phyloP scores from a whole-genome alignment of 2,888 invertebrate genomes.

The Plagodis dolabraria region DNA sequence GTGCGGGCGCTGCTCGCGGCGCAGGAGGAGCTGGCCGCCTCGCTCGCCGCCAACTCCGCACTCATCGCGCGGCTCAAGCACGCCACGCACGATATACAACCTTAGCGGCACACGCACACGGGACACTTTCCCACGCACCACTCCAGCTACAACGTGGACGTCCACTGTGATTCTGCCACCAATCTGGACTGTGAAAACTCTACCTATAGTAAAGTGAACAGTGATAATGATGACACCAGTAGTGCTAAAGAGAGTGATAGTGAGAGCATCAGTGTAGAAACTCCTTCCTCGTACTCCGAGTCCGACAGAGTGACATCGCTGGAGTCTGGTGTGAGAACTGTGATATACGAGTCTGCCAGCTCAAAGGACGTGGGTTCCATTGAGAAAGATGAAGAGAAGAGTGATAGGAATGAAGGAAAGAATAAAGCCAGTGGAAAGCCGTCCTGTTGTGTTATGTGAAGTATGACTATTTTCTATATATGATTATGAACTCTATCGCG shows the following conservation, averaged over 20 bases:
- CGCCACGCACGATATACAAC: slow-evolving; percentile 37
- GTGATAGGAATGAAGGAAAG: not conserved
- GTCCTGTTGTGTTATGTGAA: slow-evolving; percentile 17
- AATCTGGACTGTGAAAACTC: not conserved
- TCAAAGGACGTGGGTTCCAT: slow-evolving; percentile 13
- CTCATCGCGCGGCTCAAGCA: slow-evolving; percentile 46
- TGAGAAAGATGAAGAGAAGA: not conserved
- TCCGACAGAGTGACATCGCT: slow-evolving; percentile 3
- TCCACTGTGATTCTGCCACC: too few relatives aligned
- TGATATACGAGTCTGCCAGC: slow-evolving; percentile 42
- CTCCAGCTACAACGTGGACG: not conserved
- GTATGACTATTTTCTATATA: not conserved
- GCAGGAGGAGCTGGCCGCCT: slow-evolving; percentile 58
- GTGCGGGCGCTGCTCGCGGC: slow-evolving; percentile 63
- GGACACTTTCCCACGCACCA: not conserved
- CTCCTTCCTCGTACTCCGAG: not conserved
- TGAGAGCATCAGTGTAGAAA: not conserved
- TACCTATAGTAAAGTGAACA: not conserved
- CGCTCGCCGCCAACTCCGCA: slow-evolving; percentile 52
- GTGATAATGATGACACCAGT: not conserved
- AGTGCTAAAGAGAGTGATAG: not conserved
- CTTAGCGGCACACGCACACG: slow-evolving; percentile 35
- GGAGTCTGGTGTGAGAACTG: slow-evolving; percentile 33
- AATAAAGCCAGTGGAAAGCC: slow-evolving; percentile 1
- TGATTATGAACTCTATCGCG: too few relatives aligned